Evolutionary conservation across 2,797 vertebrate genomes (phyloP).

Genomic region (Coregonus suidteri): DNA sequence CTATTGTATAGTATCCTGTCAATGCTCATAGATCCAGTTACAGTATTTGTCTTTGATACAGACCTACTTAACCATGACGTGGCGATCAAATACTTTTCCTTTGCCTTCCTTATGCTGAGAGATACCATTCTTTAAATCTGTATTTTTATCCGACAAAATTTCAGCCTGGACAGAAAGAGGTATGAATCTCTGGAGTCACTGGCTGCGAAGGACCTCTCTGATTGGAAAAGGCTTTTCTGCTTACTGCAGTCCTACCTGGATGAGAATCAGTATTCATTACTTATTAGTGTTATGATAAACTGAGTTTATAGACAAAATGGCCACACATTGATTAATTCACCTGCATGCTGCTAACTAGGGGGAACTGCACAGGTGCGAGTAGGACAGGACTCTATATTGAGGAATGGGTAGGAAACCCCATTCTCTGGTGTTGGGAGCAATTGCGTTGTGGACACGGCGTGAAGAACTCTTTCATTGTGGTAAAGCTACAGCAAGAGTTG

Average conservation of each 20-base stretch:
- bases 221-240: neutral
- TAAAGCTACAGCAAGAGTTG: no score
- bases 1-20: neutral
- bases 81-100: neutral
- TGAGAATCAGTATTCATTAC: neutral
- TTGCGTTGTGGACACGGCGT: no score
- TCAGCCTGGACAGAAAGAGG: neutral
- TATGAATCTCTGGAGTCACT: neutral
- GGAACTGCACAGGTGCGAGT: no score
- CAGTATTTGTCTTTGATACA: neutral
- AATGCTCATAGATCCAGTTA: neutral
- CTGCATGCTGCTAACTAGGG: neutral
- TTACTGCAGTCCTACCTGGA: constrained; percentile 8
- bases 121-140: neutral
- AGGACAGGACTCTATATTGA: no score
- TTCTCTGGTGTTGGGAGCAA: no score
- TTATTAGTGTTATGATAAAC: neutral
- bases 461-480: no score
- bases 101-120: no score
- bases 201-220: neutral
- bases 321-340: neutral
- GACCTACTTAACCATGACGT: neutral
- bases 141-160: neutral
- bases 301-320: no score
- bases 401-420: no score